Percentiles rank a stretch among this genome's conserved stretches.
Evolutionary conservation across 2,888 invertebrate species (phyloP).

Genomic region (Luffia ferchaultella): DNA sequence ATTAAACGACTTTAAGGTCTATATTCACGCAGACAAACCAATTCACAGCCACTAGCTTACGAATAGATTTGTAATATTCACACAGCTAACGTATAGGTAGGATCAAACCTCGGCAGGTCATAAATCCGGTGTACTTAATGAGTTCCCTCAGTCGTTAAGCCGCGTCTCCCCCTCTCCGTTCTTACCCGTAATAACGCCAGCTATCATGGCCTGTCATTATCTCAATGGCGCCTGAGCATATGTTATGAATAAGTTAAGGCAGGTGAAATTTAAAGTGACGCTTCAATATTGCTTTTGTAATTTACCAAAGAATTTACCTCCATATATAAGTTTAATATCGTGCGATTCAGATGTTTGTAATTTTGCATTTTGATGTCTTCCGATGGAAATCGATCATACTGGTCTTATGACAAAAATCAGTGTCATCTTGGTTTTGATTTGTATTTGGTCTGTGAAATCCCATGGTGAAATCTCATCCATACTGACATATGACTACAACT

Average conservation of each 20-base stretch:
- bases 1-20: too few species aligned
- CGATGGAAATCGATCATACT: too few species aligned
- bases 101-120: constrained; percentile 32
- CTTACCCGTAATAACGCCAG: constrained; percentile 14
- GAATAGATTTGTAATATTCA: not conserved
- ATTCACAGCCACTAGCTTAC: not conserved
- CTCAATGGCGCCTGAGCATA: constrained; percentile 32
- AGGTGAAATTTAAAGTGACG: constrained; percentile 2
- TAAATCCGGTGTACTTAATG: constrained; percentile 58
- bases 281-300: too few species aligned
- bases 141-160: constrained; percentile 52
- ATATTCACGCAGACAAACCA: not conserved
- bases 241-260: constrained; percentile 23
- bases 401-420: too few species aligned
- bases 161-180: constrained; percentile 24
- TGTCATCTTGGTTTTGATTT: too few species aligned
- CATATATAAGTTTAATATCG: too few species aligned
- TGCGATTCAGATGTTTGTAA: too few species aligned
- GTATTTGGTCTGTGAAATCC: too few species aligned
- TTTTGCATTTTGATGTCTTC: too few species aligned
- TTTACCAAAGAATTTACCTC: too few species aligned
- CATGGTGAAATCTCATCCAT: too few species aligned
- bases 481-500: too few species aligned
- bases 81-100: not conserved
- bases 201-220: constrained; percentile 50